Evolutionary conservation across 1,140 invertebrate species (phyloP), one percentile per base, ranked within the genome.

Genomic region (Antheraea pernyi): DNA sequence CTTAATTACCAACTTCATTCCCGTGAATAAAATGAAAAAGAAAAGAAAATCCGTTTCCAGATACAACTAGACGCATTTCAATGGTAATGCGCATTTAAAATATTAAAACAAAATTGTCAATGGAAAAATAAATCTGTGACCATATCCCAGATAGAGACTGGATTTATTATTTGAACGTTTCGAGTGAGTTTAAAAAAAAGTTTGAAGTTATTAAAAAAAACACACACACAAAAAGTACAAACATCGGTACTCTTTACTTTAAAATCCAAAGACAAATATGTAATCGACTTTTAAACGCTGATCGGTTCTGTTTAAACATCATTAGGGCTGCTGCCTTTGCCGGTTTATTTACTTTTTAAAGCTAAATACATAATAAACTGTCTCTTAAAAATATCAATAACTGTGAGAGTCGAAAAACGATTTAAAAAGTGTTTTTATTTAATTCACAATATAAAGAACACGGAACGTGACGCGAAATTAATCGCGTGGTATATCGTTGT

Each of bases 11-110:
- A 59, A 68, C 10, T 62, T 19, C 46, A 53, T 13, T 6, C 58
- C 30, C 65, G 30, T 61, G 68, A 71, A 58, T 81, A 84, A 85
- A 85, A 90, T 87, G 88, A 86, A 81, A 89, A 91, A 91, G 78
- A 89, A 88, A 81, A 89, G 88, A 85, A 91, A 89, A 89, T 6
- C 13, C 13, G 13, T 53, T 53, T 53, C 16, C 46, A n/a, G 46
- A 53, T 16, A 53, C 16, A 53, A 53, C 9, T 53, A 53, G 6
- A 42, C 39, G 39, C 39, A 53, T 53, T 53, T 53, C 11, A 16
- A 53, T 1, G 0, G 16, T 42, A 11, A 13, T n/a, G 46, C 16
- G 46, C 10, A 53, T 53, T 53, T 53, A 53, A 16, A 16, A 53
- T 53, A 53, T 2, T 2, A 16, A 53, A 53, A n/a, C 0, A 16